These are phyloP conservation scores for Polypterus senegalus DNA, from an alignment of 2,113 vertebrate genomes.

Conservation along the genomic window DNA sequence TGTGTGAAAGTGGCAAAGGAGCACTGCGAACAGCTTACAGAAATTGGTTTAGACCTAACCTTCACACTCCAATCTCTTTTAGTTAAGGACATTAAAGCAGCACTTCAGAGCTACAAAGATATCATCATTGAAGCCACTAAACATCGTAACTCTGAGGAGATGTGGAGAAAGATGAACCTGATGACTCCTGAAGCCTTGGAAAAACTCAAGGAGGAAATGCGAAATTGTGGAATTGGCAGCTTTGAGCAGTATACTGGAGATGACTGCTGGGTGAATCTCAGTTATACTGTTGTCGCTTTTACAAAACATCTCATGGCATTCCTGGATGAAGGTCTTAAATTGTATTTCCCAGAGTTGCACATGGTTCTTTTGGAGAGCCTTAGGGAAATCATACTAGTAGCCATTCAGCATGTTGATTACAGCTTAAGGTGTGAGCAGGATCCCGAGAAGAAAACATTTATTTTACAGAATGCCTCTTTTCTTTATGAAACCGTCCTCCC, in stretches of 20 bases:
- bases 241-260: slow-evolving; percentile 90
- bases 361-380: slow-evolving; percentile 94
- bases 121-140: slow-evolving; percentile 95
- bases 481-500: slow-evolving; percentile 90
- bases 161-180: slow-evolving; percentile 95
- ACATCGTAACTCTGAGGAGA: slow-evolving; percentile 95
- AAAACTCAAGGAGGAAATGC: slow-evolving; percentile 92
- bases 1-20: slow-evolving; percentile 94
- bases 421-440: slow-evolving; percentile 95
- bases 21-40: slow-evolving; percentile 84
- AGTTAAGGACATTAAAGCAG: slow-evolving; percentile 82
- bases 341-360: slow-evolving; percentile 92
- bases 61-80: slow-evolving; percentile 86
- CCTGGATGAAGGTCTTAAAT: slow-evolving; percentile 85
- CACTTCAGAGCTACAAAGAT: slow-evolving; percentile 85
- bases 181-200: slow-evolving; percentile 89
- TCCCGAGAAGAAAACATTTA: slow-evolving; percentile 81
- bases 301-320: slow-evolving; percentile 96
- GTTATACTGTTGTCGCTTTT: slow-evolving; percentile 93
- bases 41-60: slow-evolving; percentile 89
- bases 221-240: slow-evolving; percentile 60
- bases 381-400: slow-evolving; percentile 83
- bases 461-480: slow-evolving; percentile 82
- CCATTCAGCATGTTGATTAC: slow-evolving; percentile 94
- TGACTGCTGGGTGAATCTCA: slow-evolving; percentile 96